Evolutionary conservation across 2,888 invertebrate genomes (phyloP).

Genomic region (Ryuthela nishihirai): DNA sequence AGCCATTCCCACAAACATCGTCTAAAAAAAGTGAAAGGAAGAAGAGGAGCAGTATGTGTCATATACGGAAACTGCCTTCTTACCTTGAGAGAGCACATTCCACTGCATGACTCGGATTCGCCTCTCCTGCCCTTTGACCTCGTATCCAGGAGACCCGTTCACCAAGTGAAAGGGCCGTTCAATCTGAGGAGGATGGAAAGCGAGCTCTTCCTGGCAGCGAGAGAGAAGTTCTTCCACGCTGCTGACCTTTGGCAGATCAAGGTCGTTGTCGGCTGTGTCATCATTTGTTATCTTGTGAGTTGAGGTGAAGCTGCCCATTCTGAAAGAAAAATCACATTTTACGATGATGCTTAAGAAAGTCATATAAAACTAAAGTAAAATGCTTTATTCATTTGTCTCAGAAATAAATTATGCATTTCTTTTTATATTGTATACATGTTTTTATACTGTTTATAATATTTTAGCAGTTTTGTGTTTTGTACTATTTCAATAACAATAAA

Average conservation of each 20-base stretch:
- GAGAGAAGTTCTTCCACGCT: conserved; percentile 56
- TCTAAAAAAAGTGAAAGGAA: too few relatives aligned
- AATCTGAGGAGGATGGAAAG: conserved; percentile 54
- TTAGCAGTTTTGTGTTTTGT: too few relatives aligned
- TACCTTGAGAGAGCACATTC: conserved; percentile 69
- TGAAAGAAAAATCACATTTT: conserved; percentile 53
- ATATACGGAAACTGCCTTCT: too few relatives aligned
- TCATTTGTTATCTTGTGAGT: conserved; percentile 63
- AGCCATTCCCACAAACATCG: too few relatives aligned
- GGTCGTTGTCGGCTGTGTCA: conserved; percentile 61
- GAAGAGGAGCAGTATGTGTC: too few relatives aligned
- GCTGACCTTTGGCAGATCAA: conserved; percentile 52
- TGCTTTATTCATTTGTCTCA: too few relatives aligned
- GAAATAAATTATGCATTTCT: too few relatives aligned
- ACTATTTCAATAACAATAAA: too few relatives aligned
- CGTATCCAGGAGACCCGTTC: not conserved
- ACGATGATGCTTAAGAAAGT: too few relatives aligned
- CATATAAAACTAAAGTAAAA: too few relatives aligned
- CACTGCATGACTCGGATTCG: conserved; percentile 59
- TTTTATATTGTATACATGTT: too few relatives aligned
- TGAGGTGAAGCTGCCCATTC: conserved; percentile 71
- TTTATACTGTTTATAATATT: too few relatives aligned
- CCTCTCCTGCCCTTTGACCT: not conserved
- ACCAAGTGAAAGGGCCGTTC: conserved; percentile 16
- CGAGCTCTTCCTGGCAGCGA: conserved; percentile 57